Evolutionary conservation across 2,113 vertebrate genomes (phyloP).

Genomic region (Hypomesus transpacificus): DNA sequence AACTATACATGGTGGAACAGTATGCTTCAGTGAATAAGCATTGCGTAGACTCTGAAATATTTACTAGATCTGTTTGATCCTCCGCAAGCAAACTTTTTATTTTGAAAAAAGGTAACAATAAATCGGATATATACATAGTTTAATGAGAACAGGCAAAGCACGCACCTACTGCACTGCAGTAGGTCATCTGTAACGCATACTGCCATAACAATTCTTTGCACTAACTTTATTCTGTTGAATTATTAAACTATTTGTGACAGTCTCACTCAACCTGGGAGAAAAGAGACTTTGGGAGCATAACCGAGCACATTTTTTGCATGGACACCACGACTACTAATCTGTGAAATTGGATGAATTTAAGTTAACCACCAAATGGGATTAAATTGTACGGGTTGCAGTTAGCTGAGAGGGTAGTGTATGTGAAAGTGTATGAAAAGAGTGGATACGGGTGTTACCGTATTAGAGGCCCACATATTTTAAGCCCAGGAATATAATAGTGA

Average conservation of each 20-base stretch:
- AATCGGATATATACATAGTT: slow-evolving; percentile 7
- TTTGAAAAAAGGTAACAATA: neutral
- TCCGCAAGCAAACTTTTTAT: neutral
- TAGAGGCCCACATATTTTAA: slow-evolving; percentile 55
- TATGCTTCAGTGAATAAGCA: slow-evolving; percentile 34
- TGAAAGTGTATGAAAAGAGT: slow-evolving; percentile 45
- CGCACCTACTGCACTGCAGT: neutral
- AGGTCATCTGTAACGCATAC: too few relatives aligned
- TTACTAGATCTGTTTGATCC: neutral
- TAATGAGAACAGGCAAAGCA: neutral
- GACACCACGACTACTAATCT: slow-evolving; percentile 62
- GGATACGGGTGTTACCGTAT: slow-evolving; percentile 63
- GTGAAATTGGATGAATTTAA: slow-evolving; percentile 74
- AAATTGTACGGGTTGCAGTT: slow-evolving; percentile 63
- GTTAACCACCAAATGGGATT: slow-evolving; percentile 69
- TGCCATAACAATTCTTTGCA: neutral
- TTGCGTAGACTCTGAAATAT: slow-evolving; percentile 8
- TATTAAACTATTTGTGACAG: neutral
- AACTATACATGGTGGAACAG: slow-evolving; percentile 36
- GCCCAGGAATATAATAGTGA: slow-evolving; percentile 50
- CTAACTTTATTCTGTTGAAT: neutral
- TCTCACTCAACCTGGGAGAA: slow-evolving; percentile 18
- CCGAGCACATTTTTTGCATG: slow-evolving; percentile 26
- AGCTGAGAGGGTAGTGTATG: slow-evolving; percentile 39
- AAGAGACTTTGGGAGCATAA: slow-evolving; percentile 39